Evolutionary conservation across 2,113 vertebrate genomes (phyloP), one percentile per base, ranked within the genome.

Genomic region (Scophthalmus maximus): DNA sequence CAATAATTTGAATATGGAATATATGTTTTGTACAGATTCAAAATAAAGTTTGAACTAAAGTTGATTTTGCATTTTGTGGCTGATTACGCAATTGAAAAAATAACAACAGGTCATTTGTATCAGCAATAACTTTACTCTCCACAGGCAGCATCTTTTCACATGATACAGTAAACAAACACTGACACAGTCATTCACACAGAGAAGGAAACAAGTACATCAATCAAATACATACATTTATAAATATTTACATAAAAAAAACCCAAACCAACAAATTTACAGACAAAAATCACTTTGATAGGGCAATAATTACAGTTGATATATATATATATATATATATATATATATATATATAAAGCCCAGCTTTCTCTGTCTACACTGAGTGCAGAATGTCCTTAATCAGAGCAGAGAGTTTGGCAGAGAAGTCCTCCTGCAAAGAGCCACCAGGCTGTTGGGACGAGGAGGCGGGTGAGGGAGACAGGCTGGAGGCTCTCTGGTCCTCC

Each of bases 301-400:
- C 22, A 12, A 3, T 5, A 23, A 23, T 52, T n/a, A n/a, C 15
- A 10, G 12, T 15, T 47, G n/a, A 7, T 27, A 15, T 15, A 26
- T 14, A 52, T 12, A 10, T n/a, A 51, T 25, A 18, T 52, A 7
- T 27, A 15, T 15, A 26, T 14, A 52, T 12, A 10, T 52, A 7
- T 27, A 15, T 15, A 26, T 14, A 52, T 12, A 10, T n/a, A 51
- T 25, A 18, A 49, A 62, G 17, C 32, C 9, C 12, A 18, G 14
- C 34, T 38, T 44, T 22, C 14, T 66, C 68, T 90, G 62, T 89
- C 85, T 90, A 68, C 66, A 97, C 90, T 75, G 93, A 94, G 36
- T 92, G 92, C 46, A 91, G 64, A 81, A 97, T 96, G 60, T 97
- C 95, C 63, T 92, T 89, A 79, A 97, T 95, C 56, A 97, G 89